phyloP scores from a whole-genome alignment of 2,113 vertebrate species.

The Anser cygnoides region DNA sequence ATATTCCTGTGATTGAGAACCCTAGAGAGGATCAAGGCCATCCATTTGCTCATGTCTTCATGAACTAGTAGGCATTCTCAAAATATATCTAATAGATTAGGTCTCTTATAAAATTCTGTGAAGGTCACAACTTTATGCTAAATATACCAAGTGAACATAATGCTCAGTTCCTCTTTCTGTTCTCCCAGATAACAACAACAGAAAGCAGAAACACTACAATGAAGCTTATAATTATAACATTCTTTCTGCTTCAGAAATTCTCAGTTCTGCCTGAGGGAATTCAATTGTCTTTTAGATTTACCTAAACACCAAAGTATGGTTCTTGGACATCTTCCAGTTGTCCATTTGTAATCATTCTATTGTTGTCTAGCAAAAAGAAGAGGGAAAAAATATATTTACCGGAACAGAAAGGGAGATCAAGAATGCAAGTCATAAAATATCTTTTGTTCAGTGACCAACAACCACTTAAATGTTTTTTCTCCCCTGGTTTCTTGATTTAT shows the following conservation, averaged over 20 bases:
- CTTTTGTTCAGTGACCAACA: background rate
- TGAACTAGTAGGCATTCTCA: background rate
- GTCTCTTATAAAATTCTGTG: background rate
- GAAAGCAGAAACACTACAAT: background rate
- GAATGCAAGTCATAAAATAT: background rate
- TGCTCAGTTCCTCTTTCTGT: background rate
- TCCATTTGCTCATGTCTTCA: background rate
- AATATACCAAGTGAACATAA: background rate
- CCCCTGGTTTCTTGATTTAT: background rate
- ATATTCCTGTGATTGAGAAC: background rate
- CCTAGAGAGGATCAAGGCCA: background rate
- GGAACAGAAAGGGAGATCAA: background rate
- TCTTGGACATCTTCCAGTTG: background rate
- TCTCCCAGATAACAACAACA: background rate
- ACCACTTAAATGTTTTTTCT: background rate
- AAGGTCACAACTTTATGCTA: background rate
- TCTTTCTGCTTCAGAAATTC: background rate
- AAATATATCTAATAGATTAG: background rate
- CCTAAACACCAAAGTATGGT: background rate
- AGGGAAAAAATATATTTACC: background rate
- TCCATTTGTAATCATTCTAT: background rate
- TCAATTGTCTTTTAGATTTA: background rate
- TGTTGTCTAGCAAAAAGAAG: background rate
- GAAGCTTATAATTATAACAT: background rate
- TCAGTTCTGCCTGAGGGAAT: background rate